Evolutionary conservation across 2,113 vertebrate species (phyloP), one percentile per base, ranked within the genome.

Genomic region (Leucoraja erinaceus): DNA sequence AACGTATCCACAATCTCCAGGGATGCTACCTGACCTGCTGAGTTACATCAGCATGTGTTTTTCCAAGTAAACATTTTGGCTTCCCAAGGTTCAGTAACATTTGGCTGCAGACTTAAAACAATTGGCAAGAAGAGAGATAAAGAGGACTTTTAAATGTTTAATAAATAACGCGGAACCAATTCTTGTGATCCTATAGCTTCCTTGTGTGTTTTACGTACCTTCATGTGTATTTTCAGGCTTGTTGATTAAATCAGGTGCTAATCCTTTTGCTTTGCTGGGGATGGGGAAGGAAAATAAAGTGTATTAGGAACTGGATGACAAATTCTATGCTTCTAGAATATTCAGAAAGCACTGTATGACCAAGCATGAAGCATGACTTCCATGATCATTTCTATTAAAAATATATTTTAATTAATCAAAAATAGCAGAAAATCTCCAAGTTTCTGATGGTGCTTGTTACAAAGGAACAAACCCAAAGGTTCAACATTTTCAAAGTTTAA

Each of bases 161-260:
- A 72, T 72, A 72, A 18, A 72, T 47, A 20, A 72, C 70, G 22
- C 22, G 70, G 14, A 72, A 20, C 18, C 70, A 72, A 72, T 72
- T 72, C 70, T 72, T 66, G 12, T 66, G 7, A 66, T 66, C 63
- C 63, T 66, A 25, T 59, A 22, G 6, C 47, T 83, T 83, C 54
- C 47, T 59, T 61, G 11, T 11, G 25, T 63, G 28, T 61, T 86
- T 10, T 59, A 79, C 94, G n/a, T 95, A 97, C 97, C 97, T 93
- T 97, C 97, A 93, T 95, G 96, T 2, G 95, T 95, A 94, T 95
- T 95, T 93, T 97, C 96, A 94, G 96, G 63, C 3, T 95, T 96
- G n/a, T 96, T 96, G 92, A 97, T 96, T 94, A 97, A 95, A 95
- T 97, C 97, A 84, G 95, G 96, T 0, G 95, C 96, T 93, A 96